Conservation (phyloP, 2,888 invertebrate species). For the Hofmannophila pseudospretella region DNA sequence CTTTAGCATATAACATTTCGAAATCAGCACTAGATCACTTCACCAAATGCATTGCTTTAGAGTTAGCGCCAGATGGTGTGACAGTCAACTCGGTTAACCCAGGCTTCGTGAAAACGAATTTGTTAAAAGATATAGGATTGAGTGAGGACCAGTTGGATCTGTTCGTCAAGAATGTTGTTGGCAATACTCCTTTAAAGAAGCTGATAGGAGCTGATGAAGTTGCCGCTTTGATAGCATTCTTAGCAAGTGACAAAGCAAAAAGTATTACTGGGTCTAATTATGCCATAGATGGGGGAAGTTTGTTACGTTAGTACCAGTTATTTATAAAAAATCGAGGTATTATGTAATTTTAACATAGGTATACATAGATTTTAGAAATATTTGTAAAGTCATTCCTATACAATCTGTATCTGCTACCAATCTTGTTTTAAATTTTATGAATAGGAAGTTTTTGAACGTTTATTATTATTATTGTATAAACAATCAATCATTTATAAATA, state of each 20-base stretch:
- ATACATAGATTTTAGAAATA: too few relatives aligned
- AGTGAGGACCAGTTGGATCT: conserved; percentile 85
- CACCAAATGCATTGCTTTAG: conserved; percentile 93
- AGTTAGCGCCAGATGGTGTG: conserved; percentile 86
- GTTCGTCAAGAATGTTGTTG: conserved; percentile 77
- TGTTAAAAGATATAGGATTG: conserved; percentile 82
- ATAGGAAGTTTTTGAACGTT: too few relatives aligned
- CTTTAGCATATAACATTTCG: conserved; percentile 92
- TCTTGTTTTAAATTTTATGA: too few relatives aligned
- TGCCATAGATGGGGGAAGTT: conserved; percentile 55
- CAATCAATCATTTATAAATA: too few relatives aligned
- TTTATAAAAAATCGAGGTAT: neutral
- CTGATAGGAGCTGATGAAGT: conserved; percentile 90
- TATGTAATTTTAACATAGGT: neutral
- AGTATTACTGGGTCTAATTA: conserved; percentile 89
- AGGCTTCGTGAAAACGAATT: conserved; percentile 93
- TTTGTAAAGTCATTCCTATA: too few relatives aligned
- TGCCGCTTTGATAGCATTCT: conserved; percentile 90
- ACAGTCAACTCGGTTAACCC: conserved; percentile 95
- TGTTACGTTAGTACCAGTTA: conserved; percentile 29
- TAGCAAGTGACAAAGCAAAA: conserved; percentile 90
- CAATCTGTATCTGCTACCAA: too few relatives aligned
- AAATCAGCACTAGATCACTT: conserved; percentile 97
- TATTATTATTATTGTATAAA: too few relatives aligned
- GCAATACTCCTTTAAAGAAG: conserved; percentile 92